Base-by-base conservation (phyloP, 64 coral and sea anemone genomes). In the Porites australiensis region DNA sequence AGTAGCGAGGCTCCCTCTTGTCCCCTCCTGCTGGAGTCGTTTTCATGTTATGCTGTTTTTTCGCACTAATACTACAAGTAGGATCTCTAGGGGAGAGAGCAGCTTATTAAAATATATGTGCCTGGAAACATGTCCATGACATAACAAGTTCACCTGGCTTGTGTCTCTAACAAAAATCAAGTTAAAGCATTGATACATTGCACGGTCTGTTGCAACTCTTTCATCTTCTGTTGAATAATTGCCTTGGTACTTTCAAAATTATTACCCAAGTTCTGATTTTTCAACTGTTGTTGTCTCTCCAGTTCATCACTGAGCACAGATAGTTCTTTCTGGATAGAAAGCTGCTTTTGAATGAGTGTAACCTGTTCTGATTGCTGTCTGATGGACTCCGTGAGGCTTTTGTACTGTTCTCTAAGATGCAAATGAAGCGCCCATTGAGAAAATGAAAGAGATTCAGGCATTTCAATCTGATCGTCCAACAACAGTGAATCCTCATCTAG, bases 361-460 rank as follows among this genome's bases (percentile, higher is more conserved):
- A 84, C 64, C n/a, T 84, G 81, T 49, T 84, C 81, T 11, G 81
- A 84, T 20, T 84, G 81, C 44, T 84, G 81, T 68, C 81, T 48
- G 13, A 84, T 84, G 13, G 81, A 68, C 10, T 84, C 81, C 10
- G 81, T 84, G 18, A 84, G 63, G 19, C 81, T 69, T 68, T 51
- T 84, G 81, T 84, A 84, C 47, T 84, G 81, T 5, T 84, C 81
- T 69, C 81, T 69, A 9, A 84, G 81, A 46, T 84, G 81, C 45
- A 84, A 69, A 46, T 84, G 81, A 6, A 84, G 62, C 2, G 63
- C 81, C 81, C 81, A 84, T 68, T 84, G 81, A 49, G 81, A 84
- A 69, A 84, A 68, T n/a, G 81, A 84, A 4, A 84, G 63, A 50
- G 81, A 84, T 65, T 84, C 81, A n/a, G 81, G 81, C 81, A 84